Percentiles rank a stretch among this genome's conserved stretches.
phyloP scores from a whole-genome alignment of 2,113 vertebrate species.

The Pavo muticus region DNA sequence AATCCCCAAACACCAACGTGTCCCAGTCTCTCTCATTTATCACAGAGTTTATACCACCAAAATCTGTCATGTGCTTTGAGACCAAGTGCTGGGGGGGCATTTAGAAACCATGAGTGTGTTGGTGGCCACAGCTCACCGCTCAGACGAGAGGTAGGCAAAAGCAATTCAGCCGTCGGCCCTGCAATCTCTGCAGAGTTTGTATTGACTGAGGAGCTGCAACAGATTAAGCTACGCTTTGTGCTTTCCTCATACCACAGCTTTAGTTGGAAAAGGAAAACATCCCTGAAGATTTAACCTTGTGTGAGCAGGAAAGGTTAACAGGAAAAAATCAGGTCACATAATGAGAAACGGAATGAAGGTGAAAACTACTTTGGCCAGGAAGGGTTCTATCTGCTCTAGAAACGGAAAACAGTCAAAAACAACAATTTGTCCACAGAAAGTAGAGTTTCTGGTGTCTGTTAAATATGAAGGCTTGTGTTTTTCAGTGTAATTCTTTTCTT shows the following conservation, averaged over 20 bases:
- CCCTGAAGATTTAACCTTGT: neutral
- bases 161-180: neutral
- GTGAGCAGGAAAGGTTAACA: neutral
- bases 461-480: neutral
- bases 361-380: neutral
- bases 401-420: slow-evolving; percentile 5
- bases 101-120: accelerated
- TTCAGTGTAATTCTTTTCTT: slow-evolving; percentile 22
- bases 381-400: neutral
- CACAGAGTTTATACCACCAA: neutral
- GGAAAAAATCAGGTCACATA: neutral
- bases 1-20: accelerated
- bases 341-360: neutral
- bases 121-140: neutral
- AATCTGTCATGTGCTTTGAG: accelerated
- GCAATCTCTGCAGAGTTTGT: neutral
- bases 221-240: neutral
- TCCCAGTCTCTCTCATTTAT: neutral
- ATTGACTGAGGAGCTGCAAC: neutral
- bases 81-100: neutral
- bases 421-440: neutral
- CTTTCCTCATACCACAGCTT: neutral
- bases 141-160: neutral
- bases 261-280: neutral
- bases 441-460: neutral